Percentiles rank a stretch among this genome's conserved stretches.
phyloP scores from a whole-genome alignment of 2,113 vertebrate genomes.

The Semicossyphus pulcher region DNA sequence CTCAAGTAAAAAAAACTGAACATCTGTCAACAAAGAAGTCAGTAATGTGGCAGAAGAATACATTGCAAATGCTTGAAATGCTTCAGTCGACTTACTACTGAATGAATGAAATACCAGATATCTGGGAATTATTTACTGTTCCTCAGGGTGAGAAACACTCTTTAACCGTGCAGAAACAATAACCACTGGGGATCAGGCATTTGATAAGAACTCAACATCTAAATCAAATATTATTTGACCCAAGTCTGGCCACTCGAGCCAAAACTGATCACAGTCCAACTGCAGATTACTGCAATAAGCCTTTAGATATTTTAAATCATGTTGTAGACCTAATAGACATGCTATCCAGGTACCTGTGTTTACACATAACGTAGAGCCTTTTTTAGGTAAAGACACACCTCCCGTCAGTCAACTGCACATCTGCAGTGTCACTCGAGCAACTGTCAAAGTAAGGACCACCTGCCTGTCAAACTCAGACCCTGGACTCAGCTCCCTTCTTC shows the following conservation, averaged over 20 bases:
- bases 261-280: neutral
- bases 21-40: neutral
- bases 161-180: neutral
- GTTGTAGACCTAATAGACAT: neutral
- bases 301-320: neutral
- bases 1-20: no score
- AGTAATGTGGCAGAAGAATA: no score
- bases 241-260: neutral
- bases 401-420: constrained; percentile 2
- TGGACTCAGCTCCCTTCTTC: constrained; percentile 1
- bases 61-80: no score
- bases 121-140: no score
- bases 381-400: neutral
- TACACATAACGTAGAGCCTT: neutral
- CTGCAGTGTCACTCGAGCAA: neutral
- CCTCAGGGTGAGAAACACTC: no score
- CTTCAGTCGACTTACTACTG: neutral
- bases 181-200: neutral
- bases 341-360: neutral
- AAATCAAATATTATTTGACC: neutral
- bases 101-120: neutral
- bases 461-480: neutral
- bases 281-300: constrained; percentile 18
- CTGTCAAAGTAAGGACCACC: neutral
- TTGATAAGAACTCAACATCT: neutral